Evolutionary conservation across 2,797 vertebrate species (phyloP).

Genomic region (Esox lucius): DNA sequence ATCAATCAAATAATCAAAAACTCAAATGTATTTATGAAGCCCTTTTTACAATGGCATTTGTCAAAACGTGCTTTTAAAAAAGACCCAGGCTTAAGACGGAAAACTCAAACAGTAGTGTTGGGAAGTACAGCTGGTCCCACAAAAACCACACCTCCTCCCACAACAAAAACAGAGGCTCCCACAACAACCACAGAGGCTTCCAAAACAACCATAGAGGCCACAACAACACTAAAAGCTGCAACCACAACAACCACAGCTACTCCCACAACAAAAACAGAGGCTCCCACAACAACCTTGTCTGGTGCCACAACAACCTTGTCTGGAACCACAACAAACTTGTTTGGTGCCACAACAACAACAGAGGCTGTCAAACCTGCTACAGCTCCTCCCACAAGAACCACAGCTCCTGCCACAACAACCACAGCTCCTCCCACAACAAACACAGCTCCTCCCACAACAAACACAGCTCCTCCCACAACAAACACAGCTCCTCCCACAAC

Average conservation of each 20-base stretch:
- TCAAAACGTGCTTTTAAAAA: too few species aligned
- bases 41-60: too few species aligned
- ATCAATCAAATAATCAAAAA: not conserved
- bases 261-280: not conserved
- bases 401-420: not conserved
- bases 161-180: not conserved
- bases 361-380: not conserved
- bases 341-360: not conserved
- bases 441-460: too few species aligned
- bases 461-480: too few species aligned
- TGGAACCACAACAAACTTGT: not conserved
- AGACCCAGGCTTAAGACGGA: too few species aligned
- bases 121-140: too few species aligned
- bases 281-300: not conserved
- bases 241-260: not conserved
- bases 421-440: too few species aligned
- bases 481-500: too few species aligned
- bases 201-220: not conserved
- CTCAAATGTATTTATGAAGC: not conserved
- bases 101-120: too few species aligned
- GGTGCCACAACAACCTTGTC: not conserved
- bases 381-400: not conserved
- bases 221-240: not conserved
- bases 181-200: not conserved
- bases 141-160: not conserved